Conservation (phyloP, 2,888 invertebrate species). For the Plutella xylostella region DNA sequence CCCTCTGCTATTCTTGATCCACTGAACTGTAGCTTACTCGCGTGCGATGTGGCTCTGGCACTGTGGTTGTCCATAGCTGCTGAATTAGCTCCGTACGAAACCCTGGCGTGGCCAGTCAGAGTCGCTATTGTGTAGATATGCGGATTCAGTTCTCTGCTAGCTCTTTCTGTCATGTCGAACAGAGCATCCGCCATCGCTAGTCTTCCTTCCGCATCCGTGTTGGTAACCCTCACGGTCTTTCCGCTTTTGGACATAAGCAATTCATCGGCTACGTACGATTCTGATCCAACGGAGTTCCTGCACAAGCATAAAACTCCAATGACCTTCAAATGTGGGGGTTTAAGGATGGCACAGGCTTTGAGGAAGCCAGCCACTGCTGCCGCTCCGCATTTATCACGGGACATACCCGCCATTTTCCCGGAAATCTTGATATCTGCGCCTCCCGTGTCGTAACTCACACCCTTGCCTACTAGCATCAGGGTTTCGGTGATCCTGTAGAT, state of each 20-base stretch:
- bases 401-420: constrained; percentile 86
- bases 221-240: constrained; percentile 82
- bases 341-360: constrained; percentile 76
- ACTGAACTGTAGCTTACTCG: constrained; percentile 72
- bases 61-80: constrained; percentile 81
- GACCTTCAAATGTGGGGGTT: constrained; percentile 79
- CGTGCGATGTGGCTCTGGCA: constrained; percentile 69
- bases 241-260: constrained; percentile 84
- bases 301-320: constrained; percentile 84
- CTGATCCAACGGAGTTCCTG: constrained; percentile 87
- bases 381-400: constrained; percentile 90
- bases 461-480: constrained; percentile 87
- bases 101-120: constrained; percentile 82
- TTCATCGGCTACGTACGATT: constrained; percentile 89
- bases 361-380: constrained; percentile 92
- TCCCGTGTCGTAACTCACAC: constrained; percentile 86
- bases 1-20: constrained; percentile 79
- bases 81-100: constrained; percentile 76
- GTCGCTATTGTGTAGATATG: constrained; percentile 91
- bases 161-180: constrained; percentile 60
- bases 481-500: constrained; percentile 71
- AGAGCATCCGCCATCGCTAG: constrained; percentile 91
- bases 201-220: constrained; percentile 93
- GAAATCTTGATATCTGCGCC: constrained; percentile 79
- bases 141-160: constrained; percentile 78